phyloP scores from a whole-genome alignment of 2,888 invertebrate genomes.

The Lasioglossum leucozonium region DNA sequence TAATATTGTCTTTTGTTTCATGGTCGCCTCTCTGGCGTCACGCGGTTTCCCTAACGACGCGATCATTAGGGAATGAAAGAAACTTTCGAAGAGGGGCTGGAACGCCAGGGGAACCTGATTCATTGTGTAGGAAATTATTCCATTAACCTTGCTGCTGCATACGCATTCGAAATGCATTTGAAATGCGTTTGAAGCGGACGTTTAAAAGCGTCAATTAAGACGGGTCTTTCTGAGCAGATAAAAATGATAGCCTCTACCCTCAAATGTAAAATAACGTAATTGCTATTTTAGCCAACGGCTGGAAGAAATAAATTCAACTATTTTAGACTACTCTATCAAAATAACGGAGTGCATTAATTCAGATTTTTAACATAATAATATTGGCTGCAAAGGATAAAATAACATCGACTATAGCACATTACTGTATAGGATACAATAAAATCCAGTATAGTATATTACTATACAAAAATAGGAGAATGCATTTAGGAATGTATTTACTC shows the following conservation, averaged over 20 bases:
- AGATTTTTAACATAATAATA: too few species aligned
- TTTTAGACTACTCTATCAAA: not conserved
- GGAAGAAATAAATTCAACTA: not conserved
- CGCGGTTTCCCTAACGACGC: not conserved
- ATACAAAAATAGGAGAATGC: not conserved
- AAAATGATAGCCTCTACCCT: not conserved
- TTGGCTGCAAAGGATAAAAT: too few species aligned
- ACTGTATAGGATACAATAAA: too few species aligned
- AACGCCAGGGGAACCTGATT: not conserved
- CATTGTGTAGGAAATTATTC: not conserved
- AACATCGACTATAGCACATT: too few species aligned
- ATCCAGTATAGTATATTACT: too few species aligned
- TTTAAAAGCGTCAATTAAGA: not conserved
- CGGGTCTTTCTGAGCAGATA: not conserved
- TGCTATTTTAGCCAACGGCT: not conserved
- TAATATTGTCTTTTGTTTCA: constrained; percentile 1
- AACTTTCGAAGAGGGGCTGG: not conserved
- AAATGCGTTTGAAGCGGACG: not conserved
- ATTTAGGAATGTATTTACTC: not conserved
- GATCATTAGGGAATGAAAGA: constrained; percentile 1
- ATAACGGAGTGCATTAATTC: too few species aligned
- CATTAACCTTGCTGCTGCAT: not conserved
- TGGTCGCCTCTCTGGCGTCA: not conserved
- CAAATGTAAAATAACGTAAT: not conserved
- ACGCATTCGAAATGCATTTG: not conserved